Base-by-base conservation (phyloP, 2,888 invertebrate species). In the Celastrina argiolus region DNA sequence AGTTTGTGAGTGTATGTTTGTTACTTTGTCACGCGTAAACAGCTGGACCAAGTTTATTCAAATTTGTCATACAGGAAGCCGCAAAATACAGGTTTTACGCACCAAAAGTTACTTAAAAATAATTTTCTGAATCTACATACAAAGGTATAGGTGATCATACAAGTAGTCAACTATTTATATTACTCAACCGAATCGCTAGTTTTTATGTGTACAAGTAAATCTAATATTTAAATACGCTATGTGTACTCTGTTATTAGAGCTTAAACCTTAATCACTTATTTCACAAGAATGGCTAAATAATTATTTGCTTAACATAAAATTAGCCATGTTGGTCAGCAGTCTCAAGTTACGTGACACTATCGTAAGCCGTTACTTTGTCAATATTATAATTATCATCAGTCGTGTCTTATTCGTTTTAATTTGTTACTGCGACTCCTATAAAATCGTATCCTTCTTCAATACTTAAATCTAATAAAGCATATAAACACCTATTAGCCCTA, bases 211-310 rank as follows among this genome's bases (percentile, higher is more conserved):
- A 22, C 39, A 39, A 39, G 61, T 39, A 39, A 18, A 61, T 18
- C 39, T 22, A 61, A 39, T 61, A 61, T 61, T 61, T 36, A 61
- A 22, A 39, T 16, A 1, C 39, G 61, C 36, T 16, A 0, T 39
- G 39, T 61, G 39, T 61, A 36, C 61, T 36, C 61, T 61, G 61
- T 61, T 61, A 61, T 61, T 61, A 61, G 61, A 61, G 61, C 39
- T 22, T 22, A n/a, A 61, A 22, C 61, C 61, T 39, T 61, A 61
- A 61, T 61, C 61, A 61, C 61, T 61, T 61, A 61, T 61, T 61
- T 61, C 61, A 39, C 61, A 61, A 61, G 59, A 59, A 59, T 18
- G 34, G 59, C 34, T 34, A 18, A 59, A 59, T 59, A 59, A 34
- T 22, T 61, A 39, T 61, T 36, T 61, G 22, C 22, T 12, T 61